These are phyloP conservation scores for Temnothorax rugatulus DNA, from an alignment of 2,888 invertebrate genomes.

Conservation along the genomic window DNA sequence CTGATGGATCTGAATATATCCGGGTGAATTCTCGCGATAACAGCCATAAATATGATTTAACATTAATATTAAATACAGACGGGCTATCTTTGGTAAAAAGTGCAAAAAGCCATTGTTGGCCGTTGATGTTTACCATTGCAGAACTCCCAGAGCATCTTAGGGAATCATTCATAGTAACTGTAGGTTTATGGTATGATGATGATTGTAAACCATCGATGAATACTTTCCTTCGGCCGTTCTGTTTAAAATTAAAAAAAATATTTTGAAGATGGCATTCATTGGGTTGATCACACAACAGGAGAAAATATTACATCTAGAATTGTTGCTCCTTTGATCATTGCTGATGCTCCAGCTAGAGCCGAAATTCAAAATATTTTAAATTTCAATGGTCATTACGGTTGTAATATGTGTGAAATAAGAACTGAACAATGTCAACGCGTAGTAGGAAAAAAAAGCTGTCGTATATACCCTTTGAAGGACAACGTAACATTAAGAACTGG, in stretches of 20 bases:
- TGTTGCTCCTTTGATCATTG: constrained; percentile 2
- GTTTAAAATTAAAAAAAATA: neutral
- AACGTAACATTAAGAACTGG: constrained; percentile 1
- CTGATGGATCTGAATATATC: neutral
- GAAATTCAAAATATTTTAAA: constrained; percentile 5
- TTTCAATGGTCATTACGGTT: neutral
- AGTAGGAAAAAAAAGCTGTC: neutral
- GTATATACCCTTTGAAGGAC: neutral
- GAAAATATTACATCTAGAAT: neutral
- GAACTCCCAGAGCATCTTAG: neutral
- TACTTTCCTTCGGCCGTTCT: neutral
- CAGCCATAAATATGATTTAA: neutral
- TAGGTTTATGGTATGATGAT: neutral
- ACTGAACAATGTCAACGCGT: neutral
- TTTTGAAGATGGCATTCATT: neutral
- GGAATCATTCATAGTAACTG: neutral
- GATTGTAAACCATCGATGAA: neutral
- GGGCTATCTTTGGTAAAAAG: neutral
- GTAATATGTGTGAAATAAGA: constrained; percentile 13
- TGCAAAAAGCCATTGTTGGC: neutral
- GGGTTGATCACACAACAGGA: neutral
- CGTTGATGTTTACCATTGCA: neutral
- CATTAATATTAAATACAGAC: constrained; percentile 7
- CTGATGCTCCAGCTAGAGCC: constrained; percentile 8
- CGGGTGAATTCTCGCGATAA: neutral